Conservation (phyloP, 2,113 vertebrate genomes). For the Passerina amoena region DNA sequence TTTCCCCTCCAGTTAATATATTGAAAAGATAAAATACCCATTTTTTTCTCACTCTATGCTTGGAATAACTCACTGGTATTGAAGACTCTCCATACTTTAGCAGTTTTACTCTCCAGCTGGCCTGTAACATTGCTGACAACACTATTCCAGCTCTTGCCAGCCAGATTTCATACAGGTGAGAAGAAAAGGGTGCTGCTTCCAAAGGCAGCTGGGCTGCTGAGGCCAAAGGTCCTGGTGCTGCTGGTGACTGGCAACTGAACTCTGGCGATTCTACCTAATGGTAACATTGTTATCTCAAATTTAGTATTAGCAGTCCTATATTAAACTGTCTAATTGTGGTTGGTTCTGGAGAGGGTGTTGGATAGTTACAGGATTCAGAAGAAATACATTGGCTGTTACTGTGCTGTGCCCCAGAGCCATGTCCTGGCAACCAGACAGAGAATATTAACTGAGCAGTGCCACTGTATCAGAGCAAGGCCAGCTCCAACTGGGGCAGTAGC, state of each 20-base stretch:
- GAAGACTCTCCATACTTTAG: neutral
- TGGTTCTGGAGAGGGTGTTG: neutral
- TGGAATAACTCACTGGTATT: slow-evolving; percentile 12
- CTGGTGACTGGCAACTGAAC: neutral
- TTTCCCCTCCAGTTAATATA: neutral
- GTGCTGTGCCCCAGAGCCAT: neutral
- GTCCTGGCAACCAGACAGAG: neutral
- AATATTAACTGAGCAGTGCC: neutral
- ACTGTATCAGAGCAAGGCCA: neutral
- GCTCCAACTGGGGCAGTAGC: neutral
- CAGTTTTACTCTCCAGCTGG: slow-evolving; percentile 11
- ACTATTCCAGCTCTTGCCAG: neutral
- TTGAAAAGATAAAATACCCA: neutral
- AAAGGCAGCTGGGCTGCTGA: neutral
- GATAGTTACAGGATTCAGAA: neutral
- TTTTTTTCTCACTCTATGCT: neutral
- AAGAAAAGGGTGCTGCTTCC: neutral
- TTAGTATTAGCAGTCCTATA: neutral
- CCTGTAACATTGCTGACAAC: neutral
- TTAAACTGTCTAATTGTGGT: neutral
- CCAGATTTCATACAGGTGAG: neutral
- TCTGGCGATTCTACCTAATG: neutral
- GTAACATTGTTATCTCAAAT: neutral
- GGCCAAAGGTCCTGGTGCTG: neutral
- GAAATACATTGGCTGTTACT: neutral